A percentile compares a stretch with the other conserved stretches of the same genome.
Evolutionary conservation across 2,797 vertebrate species (phyloP).

Genomic region (Phaenicophaeus curvirostris): DNA sequence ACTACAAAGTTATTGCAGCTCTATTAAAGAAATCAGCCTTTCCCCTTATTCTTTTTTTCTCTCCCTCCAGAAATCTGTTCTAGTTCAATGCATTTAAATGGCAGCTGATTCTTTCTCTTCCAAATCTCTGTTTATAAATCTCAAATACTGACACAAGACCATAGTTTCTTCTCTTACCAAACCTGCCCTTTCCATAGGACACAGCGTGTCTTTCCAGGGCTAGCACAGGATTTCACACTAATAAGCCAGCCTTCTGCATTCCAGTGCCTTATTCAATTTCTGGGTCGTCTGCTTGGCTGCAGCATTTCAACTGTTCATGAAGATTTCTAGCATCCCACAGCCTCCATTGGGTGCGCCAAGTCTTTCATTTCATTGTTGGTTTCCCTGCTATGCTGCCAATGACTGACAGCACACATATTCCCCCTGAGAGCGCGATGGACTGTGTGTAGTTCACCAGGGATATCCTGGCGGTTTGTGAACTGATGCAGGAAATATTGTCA

Average conservation of each 20-base stretch:
- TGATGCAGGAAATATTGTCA: slow-evolving; percentile 49
- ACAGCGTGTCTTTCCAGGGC: neutral
- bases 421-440: neutral
- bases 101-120: neutral
- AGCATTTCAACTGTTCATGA: slow-evolving; percentile 8
- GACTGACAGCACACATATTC: slow-evolving; percentile 40
- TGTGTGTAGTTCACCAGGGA: slow-evolving; percentile 17
- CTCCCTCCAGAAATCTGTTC: neutral
- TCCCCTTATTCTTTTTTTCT: neutral
- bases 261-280: neutral
- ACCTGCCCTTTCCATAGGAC: neutral
- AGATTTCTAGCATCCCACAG: neutral
- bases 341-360: neutral
- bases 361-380: slow-evolving; percentile 26
- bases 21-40: neutral
- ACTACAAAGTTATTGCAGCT: neutral
- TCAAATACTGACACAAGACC: neutral
- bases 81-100: neutral
- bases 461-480: slow-evolving; percentile 24
- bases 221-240: neutral
- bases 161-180: neutral
- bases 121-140: slow-evolving; percentile 13
- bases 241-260: neutral
- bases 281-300: neutral
- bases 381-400: slow-evolving; percentile 14